Percentiles rank a stretch among this genome's conserved stretches.
Conservation (phyloP, 1,140 invertebrate genomes). For the Drosophila melanica region DNA sequence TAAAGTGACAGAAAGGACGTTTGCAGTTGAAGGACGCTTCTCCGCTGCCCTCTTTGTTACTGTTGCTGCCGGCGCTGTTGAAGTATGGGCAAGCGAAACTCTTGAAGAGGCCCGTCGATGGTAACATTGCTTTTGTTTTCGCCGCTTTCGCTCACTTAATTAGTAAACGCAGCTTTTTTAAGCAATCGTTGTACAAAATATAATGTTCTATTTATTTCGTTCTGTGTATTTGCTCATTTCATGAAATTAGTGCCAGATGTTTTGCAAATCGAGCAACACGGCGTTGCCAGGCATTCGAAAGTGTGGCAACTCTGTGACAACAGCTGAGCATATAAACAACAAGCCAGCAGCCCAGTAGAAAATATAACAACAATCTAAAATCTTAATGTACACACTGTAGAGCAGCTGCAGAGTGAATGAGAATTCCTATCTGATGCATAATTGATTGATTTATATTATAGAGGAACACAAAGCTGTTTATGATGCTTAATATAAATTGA, state of each 20-base stretch:
- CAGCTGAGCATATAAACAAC: slow-evolving; percentile 45
- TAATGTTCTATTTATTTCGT: slow-evolving; percentile 38
- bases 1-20: slow-evolving; percentile 94
- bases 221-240: slow-evolving; percentile 54
- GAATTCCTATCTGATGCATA: background rate
- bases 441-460: no score
- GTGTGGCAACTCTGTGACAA: slow-evolving; percentile 32
- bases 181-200: slow-evolving; percentile 35
- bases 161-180: slow-evolving; percentile 21
- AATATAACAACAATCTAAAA: slow-evolving; percentile 12
- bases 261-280: slow-evolving; percentile 2
- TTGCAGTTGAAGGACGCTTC: slow-evolving; percentile 86
- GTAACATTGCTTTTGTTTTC: slow-evolving; percentile 87
- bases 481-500: background rate
- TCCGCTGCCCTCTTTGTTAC: slow-evolving; percentile 17
- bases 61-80: slow-evolving; percentile 85
- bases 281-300: slow-evolving; percentile 38
- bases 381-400: background rate
- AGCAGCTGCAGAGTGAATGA: background rate
- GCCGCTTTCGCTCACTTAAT: background rate
- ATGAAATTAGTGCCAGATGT: slow-evolving; percentile 47
- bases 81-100: slow-evolving; percentile 93
- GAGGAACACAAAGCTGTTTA: background rate
- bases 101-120: slow-evolving; percentile 93
- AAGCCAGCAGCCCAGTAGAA: slow-evolving; percentile 22